Evolutionary conservation across 2,888 invertebrate genomes (phyloP).

Genomic region (Drosophila fungiperda): DNA sequence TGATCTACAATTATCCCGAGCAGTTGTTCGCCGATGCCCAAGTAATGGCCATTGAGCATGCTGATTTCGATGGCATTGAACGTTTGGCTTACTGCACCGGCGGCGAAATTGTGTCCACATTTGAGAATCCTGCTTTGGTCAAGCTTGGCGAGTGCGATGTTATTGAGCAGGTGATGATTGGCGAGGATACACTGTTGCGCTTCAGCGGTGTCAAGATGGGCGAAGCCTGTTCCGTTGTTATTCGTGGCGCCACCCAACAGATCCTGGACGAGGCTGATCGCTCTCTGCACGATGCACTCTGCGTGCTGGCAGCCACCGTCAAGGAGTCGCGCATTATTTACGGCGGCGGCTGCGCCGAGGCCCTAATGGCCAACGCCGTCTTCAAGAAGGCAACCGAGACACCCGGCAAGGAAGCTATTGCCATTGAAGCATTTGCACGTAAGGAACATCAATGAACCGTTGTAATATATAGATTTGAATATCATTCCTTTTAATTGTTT

Average conservation of each 20-base stretch:
- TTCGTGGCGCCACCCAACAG: conserved; percentile 99
- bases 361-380: conserved; percentile 98
- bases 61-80: conserved; percentile 99
- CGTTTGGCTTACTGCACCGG: conserved; percentile 98
- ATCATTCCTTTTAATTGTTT: conserved; percentile 1
- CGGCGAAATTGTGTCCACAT: conserved; percentile 99
- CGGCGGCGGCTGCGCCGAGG: conserved; percentile 98
- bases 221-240: conserved; percentile 98
- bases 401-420: conserved; percentile 98
- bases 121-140: conserved; percentile 96
- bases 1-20: conserved; percentile 99
- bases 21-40: conserved; percentile 99
- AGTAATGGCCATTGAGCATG: conserved; percentile 99
- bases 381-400: conserved; percentile 93
- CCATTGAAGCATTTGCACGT: conserved; percentile 97
- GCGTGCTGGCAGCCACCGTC: conserved; percentile 97
- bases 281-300: conserved; percentile 98
- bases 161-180: conserved; percentile 98
- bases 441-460: conserved; percentile 45
- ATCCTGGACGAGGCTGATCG: conserved; percentile 99
- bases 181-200: conserved; percentile 97
- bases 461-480: neutral
- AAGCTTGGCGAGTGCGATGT: conserved; percentile 97
- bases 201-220: conserved; percentile 98
- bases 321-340: conserved; percentile 95